Evolutionary conservation across 2,888 invertebrate species (phyloP).

Genomic region (Mesoligia furuncula): DNA sequence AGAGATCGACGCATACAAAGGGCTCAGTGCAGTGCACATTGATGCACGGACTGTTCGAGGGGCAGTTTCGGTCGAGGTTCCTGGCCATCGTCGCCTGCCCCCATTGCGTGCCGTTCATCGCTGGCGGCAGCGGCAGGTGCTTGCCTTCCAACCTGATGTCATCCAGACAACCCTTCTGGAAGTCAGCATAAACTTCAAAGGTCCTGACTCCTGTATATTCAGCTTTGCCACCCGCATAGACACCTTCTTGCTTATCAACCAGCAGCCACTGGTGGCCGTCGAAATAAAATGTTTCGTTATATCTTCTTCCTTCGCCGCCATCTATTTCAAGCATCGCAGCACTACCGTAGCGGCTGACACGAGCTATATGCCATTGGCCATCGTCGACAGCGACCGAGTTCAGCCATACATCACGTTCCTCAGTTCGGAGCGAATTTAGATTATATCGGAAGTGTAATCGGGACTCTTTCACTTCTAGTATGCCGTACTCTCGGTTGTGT

Average conservation of each 20-base stretch:
- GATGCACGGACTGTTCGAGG: conserved; percentile 98
- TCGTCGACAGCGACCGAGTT: conserved; percentile 97
- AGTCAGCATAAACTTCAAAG: conserved; percentile 98
- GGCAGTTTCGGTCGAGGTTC: conserved; percentile 97
- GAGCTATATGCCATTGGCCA: conserved; percentile 99
- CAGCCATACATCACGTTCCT: conserved; percentile 97
- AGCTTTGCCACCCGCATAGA: conserved; percentile 98
- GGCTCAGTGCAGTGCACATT: conserved; percentile 98
- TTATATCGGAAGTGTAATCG: conserved; percentile 97
- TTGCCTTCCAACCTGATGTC: conserved; percentile 97
- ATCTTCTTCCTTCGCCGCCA: conserved; percentile 98
- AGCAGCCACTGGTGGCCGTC: conserved; percentile 97
- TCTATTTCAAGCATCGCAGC: conserved; percentile 98
- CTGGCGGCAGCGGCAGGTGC: conserved; percentile 97
- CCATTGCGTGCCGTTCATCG: conserved; percentile 98
- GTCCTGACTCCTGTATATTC: conserved; percentile 98
- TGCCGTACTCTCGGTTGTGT: conserved; percentile 98
- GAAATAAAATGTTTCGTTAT: conserved; percentile 97
- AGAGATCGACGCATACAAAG: conserved; percentile 98
- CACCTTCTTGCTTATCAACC: conserved; percentile 98
- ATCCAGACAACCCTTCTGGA: conserved; percentile 95
- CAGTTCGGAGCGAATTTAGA: conserved; percentile 96
- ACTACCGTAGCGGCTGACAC: conserved; percentile 97
- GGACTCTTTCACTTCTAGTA: conserved; percentile 97
- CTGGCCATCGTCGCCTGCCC: conserved; percentile 98